Conservation (phyloP, 2,113 vertebrate genomes). For the Salvator merianae region DNA sequence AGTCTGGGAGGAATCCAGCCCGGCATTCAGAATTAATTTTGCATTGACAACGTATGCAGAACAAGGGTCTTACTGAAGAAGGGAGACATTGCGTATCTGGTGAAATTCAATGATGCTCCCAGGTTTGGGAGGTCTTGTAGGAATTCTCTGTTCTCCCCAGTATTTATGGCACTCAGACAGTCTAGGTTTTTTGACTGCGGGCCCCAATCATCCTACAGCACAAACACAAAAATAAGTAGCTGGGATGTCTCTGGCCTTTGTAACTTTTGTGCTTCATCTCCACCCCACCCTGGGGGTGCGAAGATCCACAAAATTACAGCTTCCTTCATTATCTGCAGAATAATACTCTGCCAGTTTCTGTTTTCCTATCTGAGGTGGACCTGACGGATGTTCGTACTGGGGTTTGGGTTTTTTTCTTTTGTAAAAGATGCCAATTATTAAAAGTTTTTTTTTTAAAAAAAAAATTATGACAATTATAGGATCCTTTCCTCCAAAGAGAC, state of each 20-base stretch:
- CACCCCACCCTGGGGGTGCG: accelerated
- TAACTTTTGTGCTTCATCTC: neutral
- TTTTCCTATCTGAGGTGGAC: too few relatives aligned
- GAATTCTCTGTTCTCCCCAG: conserved; percentile 45
- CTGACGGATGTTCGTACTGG: too few relatives aligned
- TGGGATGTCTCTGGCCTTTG: conserved; percentile 22
- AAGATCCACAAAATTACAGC: neutral
- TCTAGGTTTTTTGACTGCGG: conserved; percentile 72
- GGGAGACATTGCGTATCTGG: conserved; percentile 32
- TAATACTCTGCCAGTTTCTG: too few relatives aligned
- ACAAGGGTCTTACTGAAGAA: conserved; percentile 61
- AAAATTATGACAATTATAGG: too few relatives aligned
- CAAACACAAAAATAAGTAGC: conserved; percentile 41
- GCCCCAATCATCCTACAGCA: conserved; percentile 64
- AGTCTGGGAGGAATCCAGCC: neutral
- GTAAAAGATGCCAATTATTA: too few relatives aligned
- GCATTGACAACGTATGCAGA: neutral
- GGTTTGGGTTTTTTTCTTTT: too few relatives aligned
- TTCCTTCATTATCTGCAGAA: neutral
- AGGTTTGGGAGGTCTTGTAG: neutral
- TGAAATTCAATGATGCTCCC: conserved; percentile 60
- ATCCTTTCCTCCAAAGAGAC: too few relatives aligned
- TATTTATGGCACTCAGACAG: conserved; percentile 74
- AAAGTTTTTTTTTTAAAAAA: too few relatives aligned
- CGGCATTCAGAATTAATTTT: neutral